Base-by-base conservation (phyloP, 2,113 vertebrate species). In the Bubo scandiacus region DNA sequence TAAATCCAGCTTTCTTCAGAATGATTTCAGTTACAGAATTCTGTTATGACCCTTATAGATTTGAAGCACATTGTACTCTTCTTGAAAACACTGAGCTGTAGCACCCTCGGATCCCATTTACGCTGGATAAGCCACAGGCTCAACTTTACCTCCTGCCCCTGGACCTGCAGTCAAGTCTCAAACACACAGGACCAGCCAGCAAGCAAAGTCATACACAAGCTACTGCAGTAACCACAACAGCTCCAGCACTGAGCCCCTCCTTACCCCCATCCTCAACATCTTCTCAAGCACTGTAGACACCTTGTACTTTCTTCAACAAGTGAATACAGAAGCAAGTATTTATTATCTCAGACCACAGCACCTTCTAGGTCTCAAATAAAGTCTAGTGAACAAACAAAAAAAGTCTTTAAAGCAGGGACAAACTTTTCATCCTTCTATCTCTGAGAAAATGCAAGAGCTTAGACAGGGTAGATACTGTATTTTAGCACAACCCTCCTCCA, bases 101-200 rank as follows among this genome's bases (percentile, higher is more conserved):
- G 68, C 72, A 74, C 8, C 16, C 45, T n/a, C 4, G 2, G n/a
- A 74, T 79, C 47, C 18, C 42, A 40, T 23, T 26, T 59, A 54
- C 4, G 9, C 29, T 2, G 0, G 52, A 42, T 32, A 71, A 88
- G 62, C 36, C 45, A 26, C 1, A 5, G 61, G 22, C n/a, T 71
- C 88, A 27, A 8, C 13, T 21, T 21, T 26, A 47, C 34, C n/a
- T 40, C 57, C 43, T 54, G 7, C 13, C 5, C 38, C 20, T 11
- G 29, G n/a, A 20, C 61, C 72, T 19, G 30, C 34, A 25, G 22
- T 2, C 0, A 0, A 61, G 36, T 23, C n/a, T 19, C 3, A 0
- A 18, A 29, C 83, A 47, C 26, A 21, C 4, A 2, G 54, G 83
- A 73, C 19, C 54, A 65, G 21, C 55, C 42, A 57, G 66, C 49